A percentile compares a stretch with the other conserved stretches of the same genome.
Conservation (phyloP, 2,797 vertebrate species). For the Orientallactaga sibirica region DNA sequence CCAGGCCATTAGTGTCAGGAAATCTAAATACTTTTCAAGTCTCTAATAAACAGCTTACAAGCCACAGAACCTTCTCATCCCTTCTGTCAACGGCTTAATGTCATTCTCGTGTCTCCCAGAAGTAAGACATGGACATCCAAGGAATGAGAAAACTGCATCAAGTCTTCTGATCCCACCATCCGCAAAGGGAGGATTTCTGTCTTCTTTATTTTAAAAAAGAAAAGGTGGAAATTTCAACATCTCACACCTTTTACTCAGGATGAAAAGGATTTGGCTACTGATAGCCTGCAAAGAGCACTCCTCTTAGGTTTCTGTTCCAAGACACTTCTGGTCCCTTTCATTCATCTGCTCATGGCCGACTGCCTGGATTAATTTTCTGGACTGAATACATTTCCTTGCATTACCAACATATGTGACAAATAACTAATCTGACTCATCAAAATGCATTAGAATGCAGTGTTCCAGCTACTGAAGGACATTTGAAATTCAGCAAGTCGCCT, state of each 20-base stretch:
- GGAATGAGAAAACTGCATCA: conserved; percentile 72
- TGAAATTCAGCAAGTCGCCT: conserved; percentile 85
- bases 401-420: conserved; percentile 89
- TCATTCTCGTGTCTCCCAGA: conserved; percentile 60
- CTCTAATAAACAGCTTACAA: conserved; percentile 71
- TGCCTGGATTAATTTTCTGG: conserved; percentile 87
- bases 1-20: conserved; percentile 58
- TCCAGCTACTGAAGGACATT: conserved; percentile 86
- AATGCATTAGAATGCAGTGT: conserved; percentile 86
- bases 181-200: conserved; percentile 50
- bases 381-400: conserved; percentile 86
- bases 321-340: conserved; percentile 86
- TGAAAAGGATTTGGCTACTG: conserved; percentile 75
- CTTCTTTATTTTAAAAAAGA: conserved; percentile 40
- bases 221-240: conserved; percentile 63
- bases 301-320: conserved; percentile 74
- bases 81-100: conserved; percentile 56
- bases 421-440: conserved; percentile 88
- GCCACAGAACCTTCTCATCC: neutral
- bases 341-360: conserved; percentile 86
- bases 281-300: conserved; percentile 74
- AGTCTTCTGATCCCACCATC: neutral
- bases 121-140: conserved; percentile 12
- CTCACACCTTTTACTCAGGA: conserved; percentile 75
- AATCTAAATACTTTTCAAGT: conserved; percentile 56